Evolutionary conservation across 2,888 invertebrate species (phyloP).

Genomic region (Vanessa cardui): DNA sequence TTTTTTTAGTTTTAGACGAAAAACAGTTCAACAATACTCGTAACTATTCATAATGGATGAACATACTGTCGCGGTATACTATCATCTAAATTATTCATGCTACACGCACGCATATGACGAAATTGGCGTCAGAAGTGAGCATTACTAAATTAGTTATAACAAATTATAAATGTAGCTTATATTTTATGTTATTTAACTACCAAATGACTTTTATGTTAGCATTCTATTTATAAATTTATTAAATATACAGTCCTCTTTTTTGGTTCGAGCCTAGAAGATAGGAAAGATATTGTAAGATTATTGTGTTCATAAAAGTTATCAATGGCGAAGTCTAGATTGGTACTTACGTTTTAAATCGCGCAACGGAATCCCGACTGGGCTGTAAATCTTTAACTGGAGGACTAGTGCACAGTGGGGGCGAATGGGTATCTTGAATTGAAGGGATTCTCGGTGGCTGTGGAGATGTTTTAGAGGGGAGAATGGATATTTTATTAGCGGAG

Average conservation of each 20-base stretch:
- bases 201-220: slow-evolving; percentile 34
- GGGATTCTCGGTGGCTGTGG: slow-evolving; percentile 50
- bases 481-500: slow-evolving; percentile 46
- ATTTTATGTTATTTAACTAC: slow-evolving; percentile 29
- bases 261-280: slow-evolving; percentile 40
- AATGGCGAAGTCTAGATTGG: slow-evolving; percentile 16
- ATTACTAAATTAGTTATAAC: slow-evolving; percentile 29
- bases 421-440: slow-evolving; percentile 57
- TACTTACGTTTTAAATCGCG: slow-evolving; percentile 78
- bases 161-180: slow-evolving; percentile 34
- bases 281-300: slow-evolving; percentile 38
- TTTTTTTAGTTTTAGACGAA: neutral
- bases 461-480: slow-evolving; percentile 48
- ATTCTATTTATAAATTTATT: slow-evolving; percentile 37
- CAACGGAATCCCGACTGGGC: slow-evolving; percentile 70
- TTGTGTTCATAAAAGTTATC: slow-evolving; percentile 20
- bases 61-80: neutral
- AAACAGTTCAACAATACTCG: neutral
- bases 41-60: slow-evolving; percentile 6
- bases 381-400: slow-evolving; percentile 67
- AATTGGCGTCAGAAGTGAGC: slow-evolving; percentile 29
- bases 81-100: slow-evolving; percentile 22
- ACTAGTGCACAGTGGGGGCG: slow-evolving; percentile 74
- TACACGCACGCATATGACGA: slow-evolving; percentile 15
- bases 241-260: slow-evolving; percentile 40